Base-by-base conservation (phyloP, 2,888 invertebrate genomes). In the Polietes domitor region DNA sequence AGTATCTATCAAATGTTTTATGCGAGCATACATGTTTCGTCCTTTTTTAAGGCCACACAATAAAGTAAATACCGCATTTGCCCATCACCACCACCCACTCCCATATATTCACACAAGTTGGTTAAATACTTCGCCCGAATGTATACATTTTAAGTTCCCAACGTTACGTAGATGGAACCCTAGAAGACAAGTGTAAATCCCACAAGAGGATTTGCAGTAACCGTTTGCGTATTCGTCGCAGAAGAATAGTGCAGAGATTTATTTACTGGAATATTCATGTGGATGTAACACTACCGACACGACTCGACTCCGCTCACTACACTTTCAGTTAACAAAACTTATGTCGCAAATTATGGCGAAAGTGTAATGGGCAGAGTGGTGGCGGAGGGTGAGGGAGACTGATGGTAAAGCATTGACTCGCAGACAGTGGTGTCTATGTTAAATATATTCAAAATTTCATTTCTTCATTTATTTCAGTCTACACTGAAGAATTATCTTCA, bases 1-100 rank as follows among this genome's bases (percentile, higher is more conserved):
- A 75, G 72, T 58, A 83, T 63, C 80, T 77, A 74, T 75, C 53
- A 83, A 74, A 74, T 83, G 43, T 77, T 83, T 74, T 26, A 12
- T 58, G 15, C 7, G 3, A 17, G 50, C 9, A n/a, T 32, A 32
- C 7, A 37, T 50, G 7, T 9, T 21, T 7, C 10, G 2, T 53
- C 73, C 55, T 19, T 65, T 21, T 77, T 83, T 77, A 74, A 77
- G 73, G 77, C 70, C 83, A 68, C 79, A 80, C 71, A 65, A 43
- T 72, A 26, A 47, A 37, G 10, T 9, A 47, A 68, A 55, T 47
- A 50, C 28, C 21, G 55, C 17, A 58, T 53, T 28, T n/a, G n/a
- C n/a, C n/a, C 21, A n/a, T n/a, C n/a, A n/a, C n/a, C n/a, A 28
- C 28, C 19, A 63, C 61, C 50, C 26, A 70, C 63, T 26, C 58